These are phyloP conservation scores for Anguilla rostrata DNA, from an alignment of 2,113 vertebrate genomes.

Conservation along the genomic window DNA sequence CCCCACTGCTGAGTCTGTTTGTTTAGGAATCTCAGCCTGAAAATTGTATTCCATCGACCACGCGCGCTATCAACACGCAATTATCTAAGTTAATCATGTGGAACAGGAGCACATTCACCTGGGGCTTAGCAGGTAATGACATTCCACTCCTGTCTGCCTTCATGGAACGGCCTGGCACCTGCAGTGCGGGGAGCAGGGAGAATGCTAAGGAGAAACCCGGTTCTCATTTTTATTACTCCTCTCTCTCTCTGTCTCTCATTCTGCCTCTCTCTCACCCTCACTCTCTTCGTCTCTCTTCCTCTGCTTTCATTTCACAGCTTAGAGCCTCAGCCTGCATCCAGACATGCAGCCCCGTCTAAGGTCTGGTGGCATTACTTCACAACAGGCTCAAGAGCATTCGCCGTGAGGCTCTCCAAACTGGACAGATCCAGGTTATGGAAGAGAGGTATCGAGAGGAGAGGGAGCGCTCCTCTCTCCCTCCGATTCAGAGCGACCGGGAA, in stretches of 20 bases:
- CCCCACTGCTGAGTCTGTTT: constrained; percentile 90
- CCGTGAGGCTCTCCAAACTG: not conserved
- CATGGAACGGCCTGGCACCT: constrained; percentile 98
- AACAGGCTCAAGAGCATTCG: not conserved
- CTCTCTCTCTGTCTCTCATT: constrained; percentile 22
- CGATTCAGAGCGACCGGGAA: constrained; percentile 57
- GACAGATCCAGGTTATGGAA: not conserved
- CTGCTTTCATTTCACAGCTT: constrained; percentile 19
- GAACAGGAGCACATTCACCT: constrained; percentile 99
- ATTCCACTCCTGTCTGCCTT: constrained; percentile 99
- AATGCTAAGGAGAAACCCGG: constrained; percentile 99
- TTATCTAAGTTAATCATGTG: constrained; percentile 99
- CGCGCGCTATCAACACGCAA: constrained; percentile 99
- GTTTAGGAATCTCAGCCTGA: constrained; percentile 97
- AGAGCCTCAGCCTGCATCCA: not conserved
- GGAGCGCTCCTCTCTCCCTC: not conserved
- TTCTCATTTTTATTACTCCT: constrained; percentile 67
- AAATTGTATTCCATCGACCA: constrained; percentile 99
- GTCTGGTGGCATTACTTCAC: not conserved
- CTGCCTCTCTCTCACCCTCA: not conserved
- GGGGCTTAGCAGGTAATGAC: constrained; percentile 99
- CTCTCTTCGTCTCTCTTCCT: not conserved
- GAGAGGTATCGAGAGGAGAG: not conserved
- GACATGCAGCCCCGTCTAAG: constrained; percentile 58
- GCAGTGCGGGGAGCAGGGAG: constrained; percentile 92